A percentile compares a stretch with the other conserved stretches of the same genome.
phyloP scores from a whole-genome alignment of 2,888 invertebrate species.

The Elysia crispata region DNA sequence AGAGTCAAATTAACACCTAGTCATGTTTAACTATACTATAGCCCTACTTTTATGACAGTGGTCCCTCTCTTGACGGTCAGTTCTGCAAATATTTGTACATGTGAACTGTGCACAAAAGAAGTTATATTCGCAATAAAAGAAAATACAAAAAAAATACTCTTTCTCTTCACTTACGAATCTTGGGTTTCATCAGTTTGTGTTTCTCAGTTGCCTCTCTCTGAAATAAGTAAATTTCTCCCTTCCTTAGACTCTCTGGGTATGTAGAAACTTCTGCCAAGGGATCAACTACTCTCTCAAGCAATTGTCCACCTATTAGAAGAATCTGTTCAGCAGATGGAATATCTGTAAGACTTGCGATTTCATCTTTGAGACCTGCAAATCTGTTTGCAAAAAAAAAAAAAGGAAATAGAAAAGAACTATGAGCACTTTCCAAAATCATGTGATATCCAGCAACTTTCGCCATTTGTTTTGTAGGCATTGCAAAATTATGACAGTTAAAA shows the following conservation, averaged over 20 bases:
- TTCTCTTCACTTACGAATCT: constrained; percentile 54
- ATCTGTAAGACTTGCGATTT: constrained; percentile 62
- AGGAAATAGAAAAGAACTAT: neutral
- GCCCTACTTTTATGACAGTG: too few species aligned
- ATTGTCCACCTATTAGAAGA: constrained; percentile 59
- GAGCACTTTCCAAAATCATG: too few species aligned
- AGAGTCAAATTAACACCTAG: too few species aligned
- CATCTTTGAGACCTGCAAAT: constrained; percentile 58
- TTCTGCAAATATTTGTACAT: too few species aligned
- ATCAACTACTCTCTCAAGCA: constrained; percentile 60
- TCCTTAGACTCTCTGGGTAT: constrained; percentile 58
- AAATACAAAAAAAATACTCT: too few species aligned
- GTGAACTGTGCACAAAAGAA: too few species aligned
- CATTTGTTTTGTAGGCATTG: too few species aligned
- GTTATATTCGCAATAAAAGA: too few species aligned
- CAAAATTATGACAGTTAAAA: too few species aligned
- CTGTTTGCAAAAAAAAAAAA: constrained; percentile 50
- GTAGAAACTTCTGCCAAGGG: constrained; percentile 50
- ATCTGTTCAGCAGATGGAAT: constrained; percentile 62
- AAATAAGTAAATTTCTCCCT: constrained; percentile 57
- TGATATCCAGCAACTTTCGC: too few species aligned
- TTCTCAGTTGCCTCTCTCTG: constrained; percentile 52
- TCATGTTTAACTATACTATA: too few species aligned
- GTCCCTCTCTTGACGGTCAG: too few species aligned
- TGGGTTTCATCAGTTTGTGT: constrained; percentile 47